Evolutionary conservation across 2,113 vertebrate genomes (phyloP), one percentile per base, ranked within the genome.

Genomic region (Oncorhynchus mykiss): DNA sequence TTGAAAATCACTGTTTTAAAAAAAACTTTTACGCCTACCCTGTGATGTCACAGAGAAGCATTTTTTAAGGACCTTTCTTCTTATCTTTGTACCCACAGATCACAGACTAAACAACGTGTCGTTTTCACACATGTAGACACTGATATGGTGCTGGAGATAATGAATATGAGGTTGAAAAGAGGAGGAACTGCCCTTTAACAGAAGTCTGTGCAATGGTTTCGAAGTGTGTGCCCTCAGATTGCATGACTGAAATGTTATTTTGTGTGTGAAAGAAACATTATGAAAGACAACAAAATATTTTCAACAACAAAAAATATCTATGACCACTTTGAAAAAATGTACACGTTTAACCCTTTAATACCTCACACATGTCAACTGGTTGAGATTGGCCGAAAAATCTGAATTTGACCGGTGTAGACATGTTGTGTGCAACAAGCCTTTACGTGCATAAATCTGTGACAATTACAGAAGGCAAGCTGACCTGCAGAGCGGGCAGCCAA

Each of bases 401-500:
- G 66, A 25, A 25, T 75, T 79, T 60, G 71, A 71, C 77, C 69
- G 66, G 18, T 67, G 67, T 71, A 66, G 71, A 65, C 57, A 66
- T 78, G 67, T 59, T 75, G 48, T 14, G 27, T 57, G 80, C 79
- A 62, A 60, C 70, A 76, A 85, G 79, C 75, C 78, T 73, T 79
- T 78, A 71, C 78, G 62, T 86, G 69, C 86, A 82, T 25, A 62
- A 49, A 34, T 78, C 69, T 83, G 34, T 27, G 18, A 69, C 66
- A 70, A 72, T 75, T 5, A 54, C 73, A 73, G 0, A 76, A 45
- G 34, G 66, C 54, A 34, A 31, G 80, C 87, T 86, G 85, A 68
- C 93, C 93, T 93, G 93, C 89, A 87, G 93, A 93, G 91, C 93
- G 91, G 93, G 93, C 90, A 87, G 88, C 86, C 39, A 80, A 84